Base-by-base conservation (phyloP, 1,140 invertebrate genomes). In the Panulirus ornatus region DNA sequence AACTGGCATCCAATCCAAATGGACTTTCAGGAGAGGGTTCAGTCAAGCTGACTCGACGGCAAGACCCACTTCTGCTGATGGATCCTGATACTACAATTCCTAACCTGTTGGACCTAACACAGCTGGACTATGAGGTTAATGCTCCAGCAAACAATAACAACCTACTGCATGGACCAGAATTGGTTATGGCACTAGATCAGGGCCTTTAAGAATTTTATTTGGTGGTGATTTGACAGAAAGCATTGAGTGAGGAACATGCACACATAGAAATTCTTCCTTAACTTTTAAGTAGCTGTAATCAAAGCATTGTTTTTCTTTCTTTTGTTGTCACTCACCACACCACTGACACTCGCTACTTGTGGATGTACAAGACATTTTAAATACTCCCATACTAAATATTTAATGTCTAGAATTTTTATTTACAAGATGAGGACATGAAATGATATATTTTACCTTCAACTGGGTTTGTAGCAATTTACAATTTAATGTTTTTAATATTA, bases 111-210 rank as follows among this genome's bases (percentile, higher is more conserved):
- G 94, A 95, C 84, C 93, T 95, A 19, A 95, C 94, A 2, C 94
- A 94, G 54, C 94, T 94, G 88, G 95, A 95, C 92, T 95, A 94
- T 89, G 95, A 95, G 91, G 95, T 95, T 11, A 95, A 95, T 91
- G 95, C 95, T 30, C 95, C 95, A 5, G 93, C 95, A 1, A 93
- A 93, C 44, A 93, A 90, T 36, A 81, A 91, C 11, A 88, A 82
- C 3, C 92, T 95, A 6, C 92, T 95, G 22, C 94, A 95, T 82
- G 95, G 95, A 3, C 93, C 94, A 47, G 95, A 95, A 58, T 92
- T 95, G 19, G 92, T 95, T 27, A 94, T 91, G 44, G 95, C 95
- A 2, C 93, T 95, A 14, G 95, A 95, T 51, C 93, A 93, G 63
- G 76, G 79, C 66, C 70, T 54, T 34, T 73, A 82, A 76, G 14